Evolutionary conservation across 1,140 invertebrate genomes (phyloP).

Genomic region (Drosophila lacertosa): DNA sequence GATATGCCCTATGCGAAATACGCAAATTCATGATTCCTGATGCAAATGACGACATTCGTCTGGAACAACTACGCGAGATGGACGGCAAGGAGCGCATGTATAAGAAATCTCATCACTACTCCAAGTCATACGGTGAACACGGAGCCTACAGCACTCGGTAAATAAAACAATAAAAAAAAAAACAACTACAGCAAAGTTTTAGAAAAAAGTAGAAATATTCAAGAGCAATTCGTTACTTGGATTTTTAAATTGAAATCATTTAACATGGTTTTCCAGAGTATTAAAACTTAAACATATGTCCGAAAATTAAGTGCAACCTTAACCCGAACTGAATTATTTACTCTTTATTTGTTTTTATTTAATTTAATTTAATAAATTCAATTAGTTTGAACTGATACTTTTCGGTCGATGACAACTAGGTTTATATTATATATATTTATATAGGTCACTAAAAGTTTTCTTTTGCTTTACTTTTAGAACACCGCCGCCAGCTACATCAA

Average conservation of each 20-base stretch:
- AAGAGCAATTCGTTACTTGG: background rate
- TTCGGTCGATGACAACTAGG: no score
- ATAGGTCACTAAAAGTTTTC: background rate
- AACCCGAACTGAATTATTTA: no score
- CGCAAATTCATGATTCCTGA: slow-evolving; percentile 90
- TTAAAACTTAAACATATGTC: no score
- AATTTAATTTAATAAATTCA: no score
- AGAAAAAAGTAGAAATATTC: background rate
- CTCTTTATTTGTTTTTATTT: no score
- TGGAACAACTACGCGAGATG: slow-evolving; percentile 91
- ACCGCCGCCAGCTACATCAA: slow-evolving; percentile 84
- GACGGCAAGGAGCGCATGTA: slow-evolving; percentile 78
- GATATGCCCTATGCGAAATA: slow-evolving; percentile 93
- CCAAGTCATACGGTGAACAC: slow-evolving; percentile 77
- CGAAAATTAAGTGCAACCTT: no score
- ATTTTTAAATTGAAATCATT: no score
- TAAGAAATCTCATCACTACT: slow-evolving; percentile 80
- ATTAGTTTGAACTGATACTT: no score
- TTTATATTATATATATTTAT: no score
- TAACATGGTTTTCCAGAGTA: no score
- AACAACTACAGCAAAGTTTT: background rate
- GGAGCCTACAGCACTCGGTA: slow-evolving; percentile 71
- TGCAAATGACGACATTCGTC: slow-evolving; percentile 91
- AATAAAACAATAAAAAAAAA: background rate
- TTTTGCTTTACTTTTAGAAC: slow-evolving; percentile 49